Percentiles rank a stretch among this genome's conserved stretches.
Conservation (phyloP, 2,797 vertebrate genomes). For the Catharus ustulatus region DNA sequence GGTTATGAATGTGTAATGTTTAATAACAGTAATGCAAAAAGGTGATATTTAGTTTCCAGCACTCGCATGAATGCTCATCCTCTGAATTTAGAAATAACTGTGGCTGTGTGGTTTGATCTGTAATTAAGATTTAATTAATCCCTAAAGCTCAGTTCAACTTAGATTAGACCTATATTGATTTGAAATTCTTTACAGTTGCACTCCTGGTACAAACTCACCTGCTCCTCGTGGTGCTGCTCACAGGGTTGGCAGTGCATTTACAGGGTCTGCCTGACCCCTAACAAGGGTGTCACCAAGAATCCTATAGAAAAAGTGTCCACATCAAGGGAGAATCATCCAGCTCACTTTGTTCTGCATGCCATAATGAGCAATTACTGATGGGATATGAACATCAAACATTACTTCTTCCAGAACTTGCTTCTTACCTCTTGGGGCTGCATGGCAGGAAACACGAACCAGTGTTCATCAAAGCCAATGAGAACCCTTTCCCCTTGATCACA, state of each 20-base stretch:
- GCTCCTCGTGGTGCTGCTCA: neutral
- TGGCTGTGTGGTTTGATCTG: conserved; percentile 63
- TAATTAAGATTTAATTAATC: conserved; percentile 77
- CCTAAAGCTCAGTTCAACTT: conserved; percentile 71
- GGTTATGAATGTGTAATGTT: conserved; percentile 50
- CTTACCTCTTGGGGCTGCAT: neutral
- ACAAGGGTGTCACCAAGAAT: neutral
- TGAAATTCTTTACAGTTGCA: conserved; percentile 62
- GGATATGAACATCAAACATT: neutral
- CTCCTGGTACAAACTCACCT: conserved; percentile 33
- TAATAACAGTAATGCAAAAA: conserved; percentile 68
- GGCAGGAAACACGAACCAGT: neutral
- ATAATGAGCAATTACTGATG: neutral
- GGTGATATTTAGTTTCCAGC: conserved; percentile 58
- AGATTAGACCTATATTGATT: conserved; percentile 71
- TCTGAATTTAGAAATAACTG: conserved; percentile 64
- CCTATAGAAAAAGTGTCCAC: neutral
- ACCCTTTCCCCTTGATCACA: neutral
- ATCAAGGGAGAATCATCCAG: neutral
- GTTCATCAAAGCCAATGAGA: rapidly evolving
- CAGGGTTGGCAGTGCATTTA: neutral
- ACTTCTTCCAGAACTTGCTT: neutral
- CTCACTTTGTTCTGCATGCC: neutral
- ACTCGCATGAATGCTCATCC: conserved; percentile 10
- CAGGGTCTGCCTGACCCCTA: neutral